Evolutionary conservation across 92 coral and sea anemone genomes (phyloP).

Genomic region (Phenganax stokvisi): DNA sequence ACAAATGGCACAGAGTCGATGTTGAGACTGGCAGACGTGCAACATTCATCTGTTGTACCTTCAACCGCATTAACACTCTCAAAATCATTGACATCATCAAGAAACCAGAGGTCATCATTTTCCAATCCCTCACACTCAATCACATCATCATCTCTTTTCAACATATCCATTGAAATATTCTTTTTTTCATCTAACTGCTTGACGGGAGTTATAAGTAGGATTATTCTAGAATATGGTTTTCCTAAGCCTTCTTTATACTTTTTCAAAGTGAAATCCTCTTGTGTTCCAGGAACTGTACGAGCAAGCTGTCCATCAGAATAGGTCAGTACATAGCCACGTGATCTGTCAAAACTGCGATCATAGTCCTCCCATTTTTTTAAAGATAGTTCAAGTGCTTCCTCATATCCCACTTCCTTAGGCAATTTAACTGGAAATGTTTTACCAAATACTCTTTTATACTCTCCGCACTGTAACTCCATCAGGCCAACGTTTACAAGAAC

Average conservation of each 20-base stretch:
- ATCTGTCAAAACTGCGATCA: conserved; percentile 37
- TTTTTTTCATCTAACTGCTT: conserved; percentile 9
- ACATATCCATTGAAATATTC: no score
- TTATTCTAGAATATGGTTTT: conserved; percentile 46
- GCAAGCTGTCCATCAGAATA: conserved; percentile 46
- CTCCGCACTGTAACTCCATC: conserved; percentile 45
- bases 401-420: conserved; percentile 12
- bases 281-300: conserved; percentile 48
- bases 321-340: conserved; percentile 43
- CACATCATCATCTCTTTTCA: no score
- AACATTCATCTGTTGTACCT: no score
- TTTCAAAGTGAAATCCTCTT: conserved; percentile 42
- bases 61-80: no score
- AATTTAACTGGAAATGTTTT: conserved; percentile 41
- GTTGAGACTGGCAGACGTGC: no score
- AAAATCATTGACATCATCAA: no score
- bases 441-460: conserved; percentile 42
- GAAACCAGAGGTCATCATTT: no score
- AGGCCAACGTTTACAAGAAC: conserved; percentile 40
- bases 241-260: conserved; percentile 54
- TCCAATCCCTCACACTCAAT: no score
- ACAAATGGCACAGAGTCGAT: no score
- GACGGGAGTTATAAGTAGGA: conserved; percentile 41
- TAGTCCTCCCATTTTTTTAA: conserved; percentile 31
- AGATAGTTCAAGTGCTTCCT: conserved; percentile 32